Conservation (phyloP, 2,888 invertebrate genomes). For the Anthrax anthrax region DNA sequence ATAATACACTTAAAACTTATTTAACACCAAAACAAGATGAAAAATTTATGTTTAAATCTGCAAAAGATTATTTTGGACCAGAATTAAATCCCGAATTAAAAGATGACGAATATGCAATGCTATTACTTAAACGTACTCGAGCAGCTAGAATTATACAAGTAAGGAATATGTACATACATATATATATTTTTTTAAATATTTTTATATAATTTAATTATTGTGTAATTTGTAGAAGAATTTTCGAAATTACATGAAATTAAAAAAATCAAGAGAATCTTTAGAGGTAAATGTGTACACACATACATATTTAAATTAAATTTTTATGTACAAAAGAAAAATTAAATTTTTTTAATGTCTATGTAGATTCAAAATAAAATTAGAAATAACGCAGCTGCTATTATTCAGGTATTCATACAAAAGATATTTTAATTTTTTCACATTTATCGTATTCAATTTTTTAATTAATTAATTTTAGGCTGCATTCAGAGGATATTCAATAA, state of each 20-base stretch:
- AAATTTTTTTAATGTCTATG: background rate
- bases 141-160: background rate
- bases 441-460: too few relatives aligned
- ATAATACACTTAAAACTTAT: background rate
- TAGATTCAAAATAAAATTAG: too few relatives aligned
- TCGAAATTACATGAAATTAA: too few relatives aligned
- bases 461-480: background rate
- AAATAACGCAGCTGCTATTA: constrained; percentile 3
- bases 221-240: too few relatives aligned
- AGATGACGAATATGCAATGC: too few relatives aligned
- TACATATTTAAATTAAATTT: background rate
- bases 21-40: too few relatives aligned
- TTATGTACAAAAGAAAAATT: background rate
- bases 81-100: constrained; percentile 5
- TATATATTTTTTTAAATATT: too few relatives aligned
- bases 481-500: background rate
- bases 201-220: background rate
- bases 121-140: too few relatives aligned
- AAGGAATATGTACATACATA: background rate
- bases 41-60: too few relatives aligned
- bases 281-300: too few relatives aligned
- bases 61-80: background rate
- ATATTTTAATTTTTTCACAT: too few relatives aligned
- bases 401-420: constrained; percentile 2
- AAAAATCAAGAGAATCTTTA: too few relatives aligned